Conservation (phyloP, 2,888 invertebrate genomes). For the Drosophila limbata region DNA sequence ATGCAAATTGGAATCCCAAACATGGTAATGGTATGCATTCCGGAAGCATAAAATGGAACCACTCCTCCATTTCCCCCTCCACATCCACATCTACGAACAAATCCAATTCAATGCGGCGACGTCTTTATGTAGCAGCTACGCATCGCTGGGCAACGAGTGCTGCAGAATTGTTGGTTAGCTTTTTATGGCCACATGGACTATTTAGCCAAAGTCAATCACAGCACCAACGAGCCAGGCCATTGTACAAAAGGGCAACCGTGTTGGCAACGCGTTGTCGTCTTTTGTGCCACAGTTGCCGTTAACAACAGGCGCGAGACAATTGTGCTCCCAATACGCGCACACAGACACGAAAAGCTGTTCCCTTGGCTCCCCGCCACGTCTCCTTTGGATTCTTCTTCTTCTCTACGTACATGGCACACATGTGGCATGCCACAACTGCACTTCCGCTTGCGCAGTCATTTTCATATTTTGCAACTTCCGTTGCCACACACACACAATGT, state of each 20-base stretch:
- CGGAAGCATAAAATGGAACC: conserved; percentile 34
- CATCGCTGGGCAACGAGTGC: conserved; percentile 29
- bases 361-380: background rate
- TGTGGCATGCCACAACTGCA: conserved; percentile 82
- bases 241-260: conserved; percentile 12
- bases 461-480: conserved; percentile 82
- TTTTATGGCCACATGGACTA: conserved; percentile 51
- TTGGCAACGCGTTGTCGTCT: conserved; percentile 39
- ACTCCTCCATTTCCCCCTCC: conserved; percentile 9
- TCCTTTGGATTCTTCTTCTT: background rate
- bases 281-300: conserved; percentile 60
- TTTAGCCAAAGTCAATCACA: conserved; percentile 68
- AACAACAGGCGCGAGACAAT: conserved; percentile 71
- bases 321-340: conserved; percentile 38
- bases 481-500: conserved; percentile 32
- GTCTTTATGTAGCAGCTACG: conserved; percentile 35
- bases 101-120: conserved; percentile 31
- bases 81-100: conserved; percentile 15
- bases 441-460: conserved; percentile 82
- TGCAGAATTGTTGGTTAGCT: conserved; percentile 33
- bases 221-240: conserved; percentile 18
- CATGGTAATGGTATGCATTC: conserved; percentile 25
- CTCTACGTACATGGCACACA: conserved; percentile 63
- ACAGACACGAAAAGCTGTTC: conserved; percentile 28
- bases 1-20: conserved; percentile 41